phyloP scores from a whole-genome alignment of 2,888 invertebrate genomes.

The Synergus itoensis region DNA sequence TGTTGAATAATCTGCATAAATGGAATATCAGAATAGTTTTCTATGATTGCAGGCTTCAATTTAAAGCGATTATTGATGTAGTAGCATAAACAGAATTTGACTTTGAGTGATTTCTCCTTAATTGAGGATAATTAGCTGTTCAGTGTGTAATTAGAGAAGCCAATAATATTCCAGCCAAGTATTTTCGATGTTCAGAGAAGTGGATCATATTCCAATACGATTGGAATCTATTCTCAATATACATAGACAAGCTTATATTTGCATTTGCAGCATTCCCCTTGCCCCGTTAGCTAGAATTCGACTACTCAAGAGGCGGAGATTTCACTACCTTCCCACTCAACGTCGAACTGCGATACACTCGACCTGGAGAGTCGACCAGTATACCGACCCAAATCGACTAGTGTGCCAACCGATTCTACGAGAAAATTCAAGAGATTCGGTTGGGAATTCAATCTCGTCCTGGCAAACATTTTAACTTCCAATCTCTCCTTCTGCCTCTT shows the following conservation, averaged over 20 bases:
- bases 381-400: conserved; percentile 36
- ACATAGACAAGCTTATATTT: conserved; percentile 28
- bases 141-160: conserved; percentile 6
- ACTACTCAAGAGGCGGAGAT: conserved; percentile 48
- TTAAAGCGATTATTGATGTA: not conserved
- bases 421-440: conserved; percentile 54
- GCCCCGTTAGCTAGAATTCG: conserved; percentile 52
- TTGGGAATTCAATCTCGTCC: conserved; percentile 70
- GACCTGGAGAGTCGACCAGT: conserved; percentile 35
- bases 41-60: not conserved
- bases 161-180: not conserved
- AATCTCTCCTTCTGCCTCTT: conserved; percentile 47
- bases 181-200: conserved; percentile 16
- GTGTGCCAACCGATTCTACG: conserved; percentile 16
- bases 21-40: not conserved
- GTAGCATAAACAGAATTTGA: not conserved
- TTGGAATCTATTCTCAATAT: conserved; percentile 30
- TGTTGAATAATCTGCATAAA: not conserved
- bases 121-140: conserved; percentile 23
- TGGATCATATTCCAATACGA: conserved; percentile 9
- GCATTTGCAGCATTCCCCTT: conserved; percentile 16
- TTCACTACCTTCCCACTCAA: conserved; percentile 48
- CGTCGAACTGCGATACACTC: conserved; percentile 52
- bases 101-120: conserved; percentile 5
- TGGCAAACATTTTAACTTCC: conserved; percentile 68